phyloP scores from a whole-genome alignment of 2,797 vertebrate species.

The Microtus obscurus region DNA sequence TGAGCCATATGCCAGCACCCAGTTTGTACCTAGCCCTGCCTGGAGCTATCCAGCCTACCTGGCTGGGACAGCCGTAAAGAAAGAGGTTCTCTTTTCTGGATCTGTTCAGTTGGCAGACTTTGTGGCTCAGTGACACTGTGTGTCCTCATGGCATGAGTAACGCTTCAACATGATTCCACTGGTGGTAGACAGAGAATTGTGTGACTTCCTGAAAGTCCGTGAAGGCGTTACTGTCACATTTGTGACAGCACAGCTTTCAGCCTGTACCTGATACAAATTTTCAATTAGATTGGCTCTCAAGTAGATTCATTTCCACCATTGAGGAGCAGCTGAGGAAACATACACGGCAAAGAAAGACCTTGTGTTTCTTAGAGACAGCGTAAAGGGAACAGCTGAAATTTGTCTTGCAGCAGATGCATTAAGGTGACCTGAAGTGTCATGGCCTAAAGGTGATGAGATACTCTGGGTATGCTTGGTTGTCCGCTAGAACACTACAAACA shows the following conservation, averaged over 20 bases:
- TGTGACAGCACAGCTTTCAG: not conserved
- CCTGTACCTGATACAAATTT: not conserved
- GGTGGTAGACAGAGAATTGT: not conserved
- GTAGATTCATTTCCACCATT: not conserved
- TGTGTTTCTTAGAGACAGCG: constrained; percentile 43
- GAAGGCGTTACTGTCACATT: not conserved
- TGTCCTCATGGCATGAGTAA: not conserved
- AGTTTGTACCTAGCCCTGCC: not conserved
- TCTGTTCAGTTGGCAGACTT: not conserved
- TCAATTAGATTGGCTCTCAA: constrained; percentile 21
- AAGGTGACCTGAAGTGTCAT: constrained; percentile 31
- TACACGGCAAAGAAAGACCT: not conserved
- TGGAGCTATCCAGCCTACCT: not conserved
- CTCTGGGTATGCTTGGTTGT: constrained; percentile 93
- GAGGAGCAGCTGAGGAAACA: constrained; percentile 6
- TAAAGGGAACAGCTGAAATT: not conserved
- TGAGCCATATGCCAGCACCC: not conserved
- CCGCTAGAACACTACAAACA: constrained; percentile 94
- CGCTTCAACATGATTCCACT: rapidly evolving
- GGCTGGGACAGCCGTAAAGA: not conserved
- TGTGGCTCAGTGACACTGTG: not conserved
- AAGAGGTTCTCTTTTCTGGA: not conserved
- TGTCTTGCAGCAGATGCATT: not conserved
- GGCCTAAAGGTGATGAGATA: constrained; percentile 93
- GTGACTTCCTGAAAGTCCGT: not conserved